phyloP scores from a whole-genome alignment of 2,113 vertebrate genomes.

The Glareola pratincola region DNA sequence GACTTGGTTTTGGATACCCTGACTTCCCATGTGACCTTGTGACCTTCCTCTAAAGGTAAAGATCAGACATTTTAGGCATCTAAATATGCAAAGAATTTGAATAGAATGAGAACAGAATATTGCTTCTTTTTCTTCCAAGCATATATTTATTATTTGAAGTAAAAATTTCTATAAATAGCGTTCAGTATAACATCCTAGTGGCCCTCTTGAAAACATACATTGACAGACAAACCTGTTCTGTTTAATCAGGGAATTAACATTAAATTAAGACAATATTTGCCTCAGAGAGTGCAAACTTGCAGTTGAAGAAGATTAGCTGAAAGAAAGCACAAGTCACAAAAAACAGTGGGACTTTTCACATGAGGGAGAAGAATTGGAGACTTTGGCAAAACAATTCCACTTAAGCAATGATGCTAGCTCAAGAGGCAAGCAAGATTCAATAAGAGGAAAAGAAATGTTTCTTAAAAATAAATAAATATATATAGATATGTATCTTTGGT shows the following conservation, averaged over 20 bases:
- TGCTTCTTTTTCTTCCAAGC: background rate
- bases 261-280: background rate
- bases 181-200: background rate
- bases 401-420: background rate
- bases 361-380: background rate
- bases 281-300: background rate
- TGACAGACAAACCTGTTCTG: background rate
- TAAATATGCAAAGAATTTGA: background rate
- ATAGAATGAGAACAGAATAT: background rate
- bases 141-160: background rate
- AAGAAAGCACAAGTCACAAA: background rate
- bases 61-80: background rate
- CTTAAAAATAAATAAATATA: background rate
- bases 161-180: background rate
- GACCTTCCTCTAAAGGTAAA: background rate
- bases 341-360: background rate
- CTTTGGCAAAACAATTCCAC: background rate
- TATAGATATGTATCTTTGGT: background rate
- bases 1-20: background rate
- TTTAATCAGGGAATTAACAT: background rate
- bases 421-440: background rate
- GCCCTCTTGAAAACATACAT: background rate
- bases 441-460: background rate
- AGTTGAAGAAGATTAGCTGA: background rate
- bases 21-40: background rate